Conservation (phyloP, 2,113 vertebrate species). For the Vulpes vulpes region DNA sequence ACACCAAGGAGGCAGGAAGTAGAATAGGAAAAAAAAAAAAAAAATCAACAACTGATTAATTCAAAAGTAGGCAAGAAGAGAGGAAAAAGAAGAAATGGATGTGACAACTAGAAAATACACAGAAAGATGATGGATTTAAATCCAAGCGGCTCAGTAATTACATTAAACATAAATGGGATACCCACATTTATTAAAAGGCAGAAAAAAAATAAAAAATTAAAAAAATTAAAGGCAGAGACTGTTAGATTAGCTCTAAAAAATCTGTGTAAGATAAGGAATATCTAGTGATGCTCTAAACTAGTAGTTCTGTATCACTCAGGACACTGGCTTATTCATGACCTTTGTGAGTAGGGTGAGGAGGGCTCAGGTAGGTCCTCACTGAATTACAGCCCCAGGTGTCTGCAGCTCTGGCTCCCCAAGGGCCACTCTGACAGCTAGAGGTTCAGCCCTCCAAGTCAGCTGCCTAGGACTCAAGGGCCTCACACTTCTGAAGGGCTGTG, state of each 20-base stretch:
- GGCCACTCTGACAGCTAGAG: neutral
- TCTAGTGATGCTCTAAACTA: neutral
- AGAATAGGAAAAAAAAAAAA: neutral
- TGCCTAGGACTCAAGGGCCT: neutral
- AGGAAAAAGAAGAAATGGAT: neutral
- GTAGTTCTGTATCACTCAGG: neutral
- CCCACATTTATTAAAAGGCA: neutral
- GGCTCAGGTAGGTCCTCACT: neutral
- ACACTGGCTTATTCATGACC: neutral
- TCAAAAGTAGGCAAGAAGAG: neutral
- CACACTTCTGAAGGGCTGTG: neutral
- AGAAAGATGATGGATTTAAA: neutral
- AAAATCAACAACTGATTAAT: neutral
- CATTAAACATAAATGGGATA: neutral
- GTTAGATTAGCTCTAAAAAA: neutral
- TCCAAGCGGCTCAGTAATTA: neutral
- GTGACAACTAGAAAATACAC: neutral
- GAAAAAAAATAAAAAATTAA: neutral
- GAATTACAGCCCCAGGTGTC: neutral
- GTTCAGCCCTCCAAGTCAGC: no score
- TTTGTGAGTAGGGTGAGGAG: neutral
- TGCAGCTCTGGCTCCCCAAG: rapidly evolving
- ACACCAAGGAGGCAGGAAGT: no score
- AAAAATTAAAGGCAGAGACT: neutral
- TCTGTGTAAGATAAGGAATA: neutral